Conservation (phyloP, 2,888 invertebrate species). For the Galeruca laticollis region DNA sequence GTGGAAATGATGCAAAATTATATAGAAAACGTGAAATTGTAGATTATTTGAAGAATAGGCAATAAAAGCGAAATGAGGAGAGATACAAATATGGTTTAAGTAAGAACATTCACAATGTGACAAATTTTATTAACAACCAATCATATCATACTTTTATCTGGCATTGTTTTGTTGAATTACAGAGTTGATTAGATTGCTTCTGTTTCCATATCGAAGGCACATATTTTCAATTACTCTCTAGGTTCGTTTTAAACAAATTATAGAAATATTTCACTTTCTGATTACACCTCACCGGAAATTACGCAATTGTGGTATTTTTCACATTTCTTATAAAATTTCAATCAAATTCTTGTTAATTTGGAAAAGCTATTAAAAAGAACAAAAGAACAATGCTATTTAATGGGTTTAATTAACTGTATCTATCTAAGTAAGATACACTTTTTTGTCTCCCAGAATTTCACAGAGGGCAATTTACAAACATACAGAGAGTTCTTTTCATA, state of each 20-base stretch:
- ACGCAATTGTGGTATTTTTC: not conserved
- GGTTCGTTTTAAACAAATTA: not conserved
- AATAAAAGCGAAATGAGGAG: no score
- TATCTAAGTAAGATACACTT: not conserved
- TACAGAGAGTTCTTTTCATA: not conserved
- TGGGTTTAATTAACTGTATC: not conserved
- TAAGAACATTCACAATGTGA: no score
- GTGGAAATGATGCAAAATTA: no score
- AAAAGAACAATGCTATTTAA: conserved; percentile 7
- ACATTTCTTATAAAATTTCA: not conserved
- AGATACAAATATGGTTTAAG: no score
- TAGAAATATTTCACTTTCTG: not conserved
- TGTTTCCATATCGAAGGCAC: no score
- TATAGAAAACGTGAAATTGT: no score
- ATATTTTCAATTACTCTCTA: no score
- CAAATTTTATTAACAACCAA: no score
- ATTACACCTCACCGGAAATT: not conserved
- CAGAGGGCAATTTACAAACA: not conserved
- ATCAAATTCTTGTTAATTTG: not conserved
- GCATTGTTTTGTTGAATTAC: no score
- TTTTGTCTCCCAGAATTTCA: not conserved
- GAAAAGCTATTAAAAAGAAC: not conserved
- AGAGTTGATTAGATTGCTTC: no score
- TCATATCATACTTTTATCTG: no score
- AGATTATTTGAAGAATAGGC: no score